Evolutionary conservation across 2,888 invertebrate species (phyloP).

Genomic region (Eupelmus urozonus): DNA sequence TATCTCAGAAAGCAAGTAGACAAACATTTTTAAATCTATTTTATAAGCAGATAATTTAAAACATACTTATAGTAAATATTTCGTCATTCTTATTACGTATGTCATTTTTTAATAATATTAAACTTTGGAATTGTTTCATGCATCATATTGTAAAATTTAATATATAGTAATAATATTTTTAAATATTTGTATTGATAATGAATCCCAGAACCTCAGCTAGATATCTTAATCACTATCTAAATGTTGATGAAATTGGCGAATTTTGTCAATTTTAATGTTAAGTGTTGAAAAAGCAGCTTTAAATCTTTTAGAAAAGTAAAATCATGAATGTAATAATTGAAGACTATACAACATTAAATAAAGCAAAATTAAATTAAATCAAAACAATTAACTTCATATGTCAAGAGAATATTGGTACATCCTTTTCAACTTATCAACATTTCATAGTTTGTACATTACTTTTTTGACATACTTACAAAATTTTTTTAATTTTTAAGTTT

Average conservation of each 20-base stretch:
- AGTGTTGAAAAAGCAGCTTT: conserved; percentile 41
- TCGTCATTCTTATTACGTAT: no score
- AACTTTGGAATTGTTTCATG: background rate
- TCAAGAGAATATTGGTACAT: no score
- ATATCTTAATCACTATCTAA: conserved; percentile 55
- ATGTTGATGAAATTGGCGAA: conserved; percentile 62
- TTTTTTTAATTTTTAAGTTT: no score
- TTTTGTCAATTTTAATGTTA: conserved; percentile 46
- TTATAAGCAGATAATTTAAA: no score
- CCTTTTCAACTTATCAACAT: conserved; percentile 48
- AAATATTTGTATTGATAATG: background rate
- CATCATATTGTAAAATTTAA: background rate
- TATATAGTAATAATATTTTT: background rate
- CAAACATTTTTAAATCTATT: no score
- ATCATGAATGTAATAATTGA: conserved; percentile 21
- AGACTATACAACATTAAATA: conserved; percentile 21
- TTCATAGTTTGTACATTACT: conserved; percentile 7
- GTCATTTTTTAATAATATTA: no score
- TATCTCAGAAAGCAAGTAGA: no score
- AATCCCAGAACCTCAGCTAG: conserved; percentile 28
- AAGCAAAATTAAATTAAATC: conserved; percentile 20
- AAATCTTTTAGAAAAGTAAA: conserved; percentile 20
- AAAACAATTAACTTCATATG: no score
- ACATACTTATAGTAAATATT: no score
- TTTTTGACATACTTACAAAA: background rate